Percentiles rank a stretch among this genome's conserved stretches.
These are phyloP conservation scores for Zonitis immaculata DNA, from an alignment of 2,888 invertebrate genomes.

Conservation along the genomic window DNA sequence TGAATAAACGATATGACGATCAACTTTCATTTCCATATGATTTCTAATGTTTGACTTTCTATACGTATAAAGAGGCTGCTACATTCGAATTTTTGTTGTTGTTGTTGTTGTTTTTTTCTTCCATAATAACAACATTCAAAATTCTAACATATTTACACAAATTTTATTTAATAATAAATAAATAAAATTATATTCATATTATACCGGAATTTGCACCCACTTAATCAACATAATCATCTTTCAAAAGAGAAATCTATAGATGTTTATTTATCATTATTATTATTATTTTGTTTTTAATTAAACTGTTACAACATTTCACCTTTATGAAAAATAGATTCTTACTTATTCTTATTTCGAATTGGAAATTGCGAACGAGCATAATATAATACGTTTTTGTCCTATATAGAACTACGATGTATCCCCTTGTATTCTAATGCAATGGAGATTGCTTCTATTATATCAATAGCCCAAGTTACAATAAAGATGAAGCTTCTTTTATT, in stretches of 20 bases:
- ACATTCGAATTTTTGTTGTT: too few species aligned
- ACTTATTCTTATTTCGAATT: neutral
- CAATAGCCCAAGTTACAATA: too few species aligned
- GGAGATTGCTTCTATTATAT: neutral
- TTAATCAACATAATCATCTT: neutral
- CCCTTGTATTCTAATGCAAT: neutral
- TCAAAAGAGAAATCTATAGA: neutral
- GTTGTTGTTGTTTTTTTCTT: too few species aligned
- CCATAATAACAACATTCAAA: neutral
- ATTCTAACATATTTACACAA: neutral
- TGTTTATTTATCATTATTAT: too few species aligned
- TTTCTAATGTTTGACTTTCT: conserved; percentile 37
- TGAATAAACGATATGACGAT: conserved; percentile 25
- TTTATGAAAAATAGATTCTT: neutral
- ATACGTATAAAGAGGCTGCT: conserved; percentile 25
- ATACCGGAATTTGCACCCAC: neutral
- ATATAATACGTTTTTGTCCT: neutral
- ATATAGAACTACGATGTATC: neutral
- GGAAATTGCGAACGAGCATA: neutral
- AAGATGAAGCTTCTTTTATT: neutral
- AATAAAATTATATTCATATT: neutral
- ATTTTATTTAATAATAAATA: neutral
- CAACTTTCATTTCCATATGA: conserved; percentile 42
- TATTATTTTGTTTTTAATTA: neutral
- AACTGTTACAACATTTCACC: neutral